A percentile compares a stretch with the other conserved stretches of the same genome.
These are phyloP conservation scores for Cryptocephalus primarius DNA, from an alignment of 2,888 invertebrate genomes.

Conservation along the genomic window DNA sequence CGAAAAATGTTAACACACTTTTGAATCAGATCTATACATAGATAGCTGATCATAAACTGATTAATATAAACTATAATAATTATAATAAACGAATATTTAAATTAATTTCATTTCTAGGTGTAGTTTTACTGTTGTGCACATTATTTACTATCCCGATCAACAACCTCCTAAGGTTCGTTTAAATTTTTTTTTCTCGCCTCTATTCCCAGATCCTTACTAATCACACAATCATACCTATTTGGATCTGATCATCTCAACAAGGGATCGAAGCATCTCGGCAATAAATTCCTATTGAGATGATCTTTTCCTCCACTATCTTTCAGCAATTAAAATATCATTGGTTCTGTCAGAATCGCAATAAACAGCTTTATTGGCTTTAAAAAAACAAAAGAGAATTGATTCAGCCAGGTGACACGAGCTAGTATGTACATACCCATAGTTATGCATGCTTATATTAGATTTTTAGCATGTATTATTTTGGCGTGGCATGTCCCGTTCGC, in stretches of 20 bases:
- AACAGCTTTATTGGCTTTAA: too few species aligned
- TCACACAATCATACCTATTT: constrained; percentile 3
- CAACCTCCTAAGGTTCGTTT: constrained; percentile 25
- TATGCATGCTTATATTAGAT: too few species aligned
- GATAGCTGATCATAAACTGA: constrained; percentile 6
- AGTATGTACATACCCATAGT: too few species aligned
- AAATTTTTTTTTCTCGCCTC: constrained; percentile 10
- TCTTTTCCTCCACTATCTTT: too few species aligned
- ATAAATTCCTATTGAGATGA: too few species aligned
- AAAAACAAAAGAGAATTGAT: too few species aligned
- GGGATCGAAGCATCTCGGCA: neutral
- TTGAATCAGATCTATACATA: neutral
- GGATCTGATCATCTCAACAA: constrained; percentile 7
- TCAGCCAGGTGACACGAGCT: too few species aligned
- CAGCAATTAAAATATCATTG: too few species aligned
- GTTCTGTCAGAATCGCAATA: too few species aligned
- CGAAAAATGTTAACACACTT: constrained; percentile 1
- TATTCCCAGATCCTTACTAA: constrained; percentile 7
- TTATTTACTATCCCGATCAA: constrained; percentile 25
- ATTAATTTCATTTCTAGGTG: constrained; percentile 27
- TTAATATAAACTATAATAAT: constrained; percentile 12
- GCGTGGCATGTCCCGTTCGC: too few species aligned
- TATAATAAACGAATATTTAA: constrained; percentile 20
- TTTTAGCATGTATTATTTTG: too few species aligned
- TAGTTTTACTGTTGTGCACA: constrained; percentile 28